Percentiles rank a stretch among this genome's conserved stretches.
phyloP scores from a whole-genome alignment of 1,140 invertebrate genomes.

The Trichonephila clavata region DNA sequence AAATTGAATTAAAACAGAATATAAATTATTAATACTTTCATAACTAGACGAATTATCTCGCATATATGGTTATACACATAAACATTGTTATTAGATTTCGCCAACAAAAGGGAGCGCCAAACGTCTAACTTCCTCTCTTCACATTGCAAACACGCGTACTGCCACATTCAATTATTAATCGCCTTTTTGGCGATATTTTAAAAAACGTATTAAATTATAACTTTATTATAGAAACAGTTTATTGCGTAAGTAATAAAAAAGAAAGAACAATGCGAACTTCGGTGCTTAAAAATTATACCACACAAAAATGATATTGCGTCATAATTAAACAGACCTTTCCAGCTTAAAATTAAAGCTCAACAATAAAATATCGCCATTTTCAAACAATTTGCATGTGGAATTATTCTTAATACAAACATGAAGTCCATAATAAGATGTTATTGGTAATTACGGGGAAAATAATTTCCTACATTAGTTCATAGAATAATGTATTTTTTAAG shows the following conservation, averaged over 20 bases:
- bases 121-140: background rate
- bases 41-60: background rate
- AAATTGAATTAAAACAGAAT: too few relatives aligned
- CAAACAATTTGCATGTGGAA: background rate
- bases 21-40: background rate
- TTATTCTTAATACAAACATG: background rate
- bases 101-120: background rate
- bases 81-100: background rate
- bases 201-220: too few relatives aligned
- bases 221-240: too few relatives aligned
- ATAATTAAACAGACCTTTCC: too few relatives aligned
- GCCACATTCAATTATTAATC: background rate
- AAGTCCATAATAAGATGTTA: background rate
- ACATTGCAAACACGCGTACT: background rate
- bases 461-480: too few relatives aligned
- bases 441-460: background rate
- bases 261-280: too few relatives aligned
- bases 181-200: background rate
- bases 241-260: too few relatives aligned
- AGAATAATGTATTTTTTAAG: background rate
- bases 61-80: background rate
- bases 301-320: too few relatives aligned
- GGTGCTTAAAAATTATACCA: too few relatives aligned
- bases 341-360: background rate
- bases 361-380: slow-evolving; percentile 42